Conservation (phyloP, 2,888 invertebrate species). For the Hirtodrosophila trivittata region DNA sequence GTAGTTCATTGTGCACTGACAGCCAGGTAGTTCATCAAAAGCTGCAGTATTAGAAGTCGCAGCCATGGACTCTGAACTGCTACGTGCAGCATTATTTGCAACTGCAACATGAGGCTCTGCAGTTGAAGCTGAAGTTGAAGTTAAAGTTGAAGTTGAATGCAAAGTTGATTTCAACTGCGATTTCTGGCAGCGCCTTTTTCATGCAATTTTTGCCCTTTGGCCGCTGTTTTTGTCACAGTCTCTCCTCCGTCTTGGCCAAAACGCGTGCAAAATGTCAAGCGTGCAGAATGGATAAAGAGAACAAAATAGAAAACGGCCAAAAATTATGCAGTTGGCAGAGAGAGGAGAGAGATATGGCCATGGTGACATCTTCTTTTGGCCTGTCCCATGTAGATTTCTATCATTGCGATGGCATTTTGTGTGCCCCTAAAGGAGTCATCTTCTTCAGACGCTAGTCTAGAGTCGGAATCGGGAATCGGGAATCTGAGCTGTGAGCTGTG, state of each 20-base stretch:
- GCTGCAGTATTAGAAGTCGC: too few relatives aligned
- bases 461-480: too few relatives aligned
- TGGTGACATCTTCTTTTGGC: constrained; percentile 47
- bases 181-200: constrained; percentile 37
- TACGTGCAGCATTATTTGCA: too few relatives aligned
- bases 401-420: constrained; percentile 28
- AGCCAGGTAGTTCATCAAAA: too few relatives aligned
- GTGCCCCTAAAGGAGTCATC: constrained; percentile 8
- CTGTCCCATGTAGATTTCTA: constrained; percentile 33
- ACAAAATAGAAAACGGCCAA: constrained; percentile 2
- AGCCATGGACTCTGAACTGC: too few relatives aligned
- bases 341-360: constrained; percentile 16
- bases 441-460: too few relatives aligned
- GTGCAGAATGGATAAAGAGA: constrained; percentile 23
- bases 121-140: too few relatives aligned
- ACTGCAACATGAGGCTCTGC: too few relatives aligned
- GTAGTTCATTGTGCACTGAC: too few relatives aligned
- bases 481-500: too few relatives aligned
- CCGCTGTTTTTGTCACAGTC: constrained; percentile 15
- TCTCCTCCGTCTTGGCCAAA: constrained; percentile 19
- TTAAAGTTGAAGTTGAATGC: constrained; percentile 1
- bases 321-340: constrained; percentile 17
- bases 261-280: constrained; percentile 60
- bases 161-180: not conserved
- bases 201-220: constrained; percentile 58